These are phyloP conservation scores for Eubucco bourcierii DNA, from an alignment of 2,113 vertebrate species.

Conservation along the genomic window DNA sequence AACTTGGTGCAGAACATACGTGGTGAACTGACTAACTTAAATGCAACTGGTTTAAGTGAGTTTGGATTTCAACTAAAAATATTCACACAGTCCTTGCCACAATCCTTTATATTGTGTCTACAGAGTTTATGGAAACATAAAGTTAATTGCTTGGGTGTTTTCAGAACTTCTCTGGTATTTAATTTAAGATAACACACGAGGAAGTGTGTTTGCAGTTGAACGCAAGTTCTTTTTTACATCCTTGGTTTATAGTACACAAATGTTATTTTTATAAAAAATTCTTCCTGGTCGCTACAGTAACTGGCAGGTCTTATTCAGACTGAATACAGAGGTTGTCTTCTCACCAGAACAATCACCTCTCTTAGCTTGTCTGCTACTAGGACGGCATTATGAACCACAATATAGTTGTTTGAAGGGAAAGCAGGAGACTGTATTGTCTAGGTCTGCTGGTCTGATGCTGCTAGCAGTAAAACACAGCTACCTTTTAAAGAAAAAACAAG, in stretches of 20 bases:
- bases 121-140: conserved; percentile 49
- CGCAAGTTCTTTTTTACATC: conserved; percentile 37
- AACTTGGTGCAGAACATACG: not conserved
- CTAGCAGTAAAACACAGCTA: not conserved
- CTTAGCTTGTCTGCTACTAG: not conserved
- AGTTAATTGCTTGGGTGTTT: conserved; percentile 55
- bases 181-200: conserved; percentile 54
- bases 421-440: not conserved
- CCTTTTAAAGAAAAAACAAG: not conserved
- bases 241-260: conserved; percentile 71
- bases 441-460: fast-evolving
- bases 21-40: not conserved
- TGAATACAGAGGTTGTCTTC: not conserved
- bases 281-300: conserved; percentile 55
- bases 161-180: conserved; percentile 37
- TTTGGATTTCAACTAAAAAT: conserved; percentile 41
- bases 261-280: conserved; percentile 62
- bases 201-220: conserved; percentile 61
- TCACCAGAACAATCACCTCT: not conserved
- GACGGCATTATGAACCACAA: not conserved
- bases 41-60: conserved; percentile 44
- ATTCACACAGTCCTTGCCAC: not conserved
- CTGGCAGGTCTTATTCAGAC: not conserved
- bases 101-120: not conserved
- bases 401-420: not conserved